Conservation (phyloP, 2,888 invertebrate genomes). For the Drosophila mulleri region DNA sequence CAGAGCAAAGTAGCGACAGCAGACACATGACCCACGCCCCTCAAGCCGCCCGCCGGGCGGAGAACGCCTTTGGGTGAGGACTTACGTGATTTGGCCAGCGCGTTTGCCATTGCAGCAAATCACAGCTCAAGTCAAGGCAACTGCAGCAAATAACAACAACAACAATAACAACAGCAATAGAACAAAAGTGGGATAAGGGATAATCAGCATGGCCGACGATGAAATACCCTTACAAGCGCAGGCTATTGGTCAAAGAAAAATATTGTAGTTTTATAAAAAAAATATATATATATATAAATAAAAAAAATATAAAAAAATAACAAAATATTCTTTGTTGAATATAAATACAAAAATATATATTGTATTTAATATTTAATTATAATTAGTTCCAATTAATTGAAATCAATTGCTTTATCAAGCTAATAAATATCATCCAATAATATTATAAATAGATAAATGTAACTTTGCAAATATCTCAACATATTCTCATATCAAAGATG, state of each 20-base stretch:
- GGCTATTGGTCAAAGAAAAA: neutral
- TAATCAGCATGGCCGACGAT: neutral
- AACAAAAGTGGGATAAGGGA: constrained; percentile 1
- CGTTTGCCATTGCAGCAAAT: constrained; percentile 49
- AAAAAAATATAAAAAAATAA: neutral
- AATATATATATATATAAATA: too few relatives aligned
- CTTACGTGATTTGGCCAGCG: constrained; percentile 68
- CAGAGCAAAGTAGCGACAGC: constrained; percentile 66
- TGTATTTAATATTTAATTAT: too few relatives aligned
- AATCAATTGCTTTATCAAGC: too few relatives aligned
- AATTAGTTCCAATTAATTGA: too few relatives aligned
- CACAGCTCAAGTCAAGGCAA: constrained; percentile 44
- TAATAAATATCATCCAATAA: too few relatives aligned
- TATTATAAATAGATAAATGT: neutral
- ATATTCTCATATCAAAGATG: too few relatives aligned
- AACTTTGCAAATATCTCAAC: neutral
- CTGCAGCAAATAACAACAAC: constrained; percentile 24
- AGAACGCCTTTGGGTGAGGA: constrained; percentile 19
- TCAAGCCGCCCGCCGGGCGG: neutral
- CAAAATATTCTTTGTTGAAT: too few relatives aligned
- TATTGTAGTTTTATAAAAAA: neutral
- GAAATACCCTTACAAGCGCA: constrained; percentile 5
- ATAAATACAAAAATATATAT: too few relatives aligned
- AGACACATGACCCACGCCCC: constrained; percentile 50
- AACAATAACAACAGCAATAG: constrained; percentile 16